Percentiles rank a stretch among this genome's conserved stretches.
Evolutionary conservation across 2,797 vertebrate species (phyloP).

Genomic region (Oophaga sylvatica): DNA sequence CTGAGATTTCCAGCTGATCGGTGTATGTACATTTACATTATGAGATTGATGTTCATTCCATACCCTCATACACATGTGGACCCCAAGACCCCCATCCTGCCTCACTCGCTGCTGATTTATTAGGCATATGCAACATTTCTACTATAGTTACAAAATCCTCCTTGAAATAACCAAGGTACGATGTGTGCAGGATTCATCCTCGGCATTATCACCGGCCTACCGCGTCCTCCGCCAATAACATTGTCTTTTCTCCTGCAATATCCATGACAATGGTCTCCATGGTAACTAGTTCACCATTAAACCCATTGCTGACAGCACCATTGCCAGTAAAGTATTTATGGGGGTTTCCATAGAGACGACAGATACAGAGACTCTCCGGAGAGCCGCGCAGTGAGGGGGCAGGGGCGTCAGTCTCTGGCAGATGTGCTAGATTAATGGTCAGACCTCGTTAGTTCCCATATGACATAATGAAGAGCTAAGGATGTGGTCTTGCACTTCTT

Average conservation of each 20-base stretch:
- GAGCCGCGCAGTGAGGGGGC: neutral
- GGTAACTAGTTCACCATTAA: conserved; percentile 19
- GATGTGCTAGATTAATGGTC: neutral
- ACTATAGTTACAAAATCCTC: too few species aligned
- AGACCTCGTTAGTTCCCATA: neutral
- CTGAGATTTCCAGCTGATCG: neutral
- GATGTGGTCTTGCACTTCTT: neutral
- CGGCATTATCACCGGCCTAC: too few species aligned
- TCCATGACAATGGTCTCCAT: conserved; percentile 10
- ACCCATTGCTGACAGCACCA: neutral
- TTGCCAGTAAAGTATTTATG: conserved; percentile 50
- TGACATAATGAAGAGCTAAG: neutral
- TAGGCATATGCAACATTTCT: too few species aligned
- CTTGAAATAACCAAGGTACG: too few species aligned
- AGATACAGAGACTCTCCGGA: neutral
- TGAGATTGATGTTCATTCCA: neutral
- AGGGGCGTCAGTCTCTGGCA: neutral
- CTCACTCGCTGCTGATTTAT: too few species aligned
- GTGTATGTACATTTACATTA: neutral
- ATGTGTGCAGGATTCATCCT: too few species aligned
- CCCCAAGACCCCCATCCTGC: too few species aligned
- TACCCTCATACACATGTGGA: too few species aligned
- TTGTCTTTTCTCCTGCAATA: neutral
- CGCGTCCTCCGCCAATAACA: neutral
- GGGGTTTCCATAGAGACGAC: conserved; percentile 17